A percentile compares a stretch with the other conserved stretches of the same genome.
Conservation (phyloP, 2,113 vertebrate species). For the Ardeotis arabs region DNA sequence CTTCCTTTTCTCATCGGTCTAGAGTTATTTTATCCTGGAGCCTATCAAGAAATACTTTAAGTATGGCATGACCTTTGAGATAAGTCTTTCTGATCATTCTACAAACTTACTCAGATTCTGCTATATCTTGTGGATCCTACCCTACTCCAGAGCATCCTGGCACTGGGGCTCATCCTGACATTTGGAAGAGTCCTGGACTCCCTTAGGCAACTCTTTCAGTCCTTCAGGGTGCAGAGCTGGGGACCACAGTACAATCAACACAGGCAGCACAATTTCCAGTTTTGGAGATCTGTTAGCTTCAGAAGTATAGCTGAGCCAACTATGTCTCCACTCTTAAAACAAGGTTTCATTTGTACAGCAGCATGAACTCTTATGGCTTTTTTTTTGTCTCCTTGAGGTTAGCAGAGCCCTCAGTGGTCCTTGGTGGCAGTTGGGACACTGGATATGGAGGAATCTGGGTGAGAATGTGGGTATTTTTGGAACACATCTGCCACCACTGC, state of each 20-base stretch:
- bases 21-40: not conserved
- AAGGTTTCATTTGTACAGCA: not conserved
- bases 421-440: not conserved
- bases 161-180: not conserved
- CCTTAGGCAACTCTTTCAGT: not conserved
- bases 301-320: not conserved
- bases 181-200: not conserved
- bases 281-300: not conserved
- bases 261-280: not conserved
- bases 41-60: not conserved
- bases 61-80: not conserved
- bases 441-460: not conserved
- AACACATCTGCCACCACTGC: not conserved
- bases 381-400: not conserved
- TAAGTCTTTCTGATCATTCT: not conserved
- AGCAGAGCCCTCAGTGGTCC: not conserved
- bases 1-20: not conserved
- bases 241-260: not conserved
- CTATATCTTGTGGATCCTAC: not conserved
- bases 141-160: not conserved
- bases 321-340: not conserved
- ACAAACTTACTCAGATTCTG: not conserved
- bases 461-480: not conserved
- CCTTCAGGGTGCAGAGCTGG: not conserved
- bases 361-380: not conserved